Percentiles rank a stretch among this genome's conserved stretches.
phyloP scores from a whole-genome alignment of 2,113 vertebrate species.

The Myotis davidii region DNA sequence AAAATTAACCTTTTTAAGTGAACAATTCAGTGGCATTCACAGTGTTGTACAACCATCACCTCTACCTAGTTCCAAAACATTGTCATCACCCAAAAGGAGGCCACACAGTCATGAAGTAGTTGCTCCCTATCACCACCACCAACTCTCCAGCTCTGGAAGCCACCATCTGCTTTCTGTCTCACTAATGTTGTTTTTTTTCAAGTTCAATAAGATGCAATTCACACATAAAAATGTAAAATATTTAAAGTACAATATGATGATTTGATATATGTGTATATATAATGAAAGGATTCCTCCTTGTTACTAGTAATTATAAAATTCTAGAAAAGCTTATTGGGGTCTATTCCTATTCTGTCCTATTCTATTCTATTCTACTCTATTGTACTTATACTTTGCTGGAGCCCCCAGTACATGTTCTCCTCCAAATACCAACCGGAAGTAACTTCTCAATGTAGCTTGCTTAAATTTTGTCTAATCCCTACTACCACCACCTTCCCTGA shows the following conservation, averaged over 20 bases:
- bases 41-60: not conserved
- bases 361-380: not conserved
- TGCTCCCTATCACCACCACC: not conserved
- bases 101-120: not conserved
- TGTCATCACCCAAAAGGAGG: not conserved
- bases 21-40: not conserved
- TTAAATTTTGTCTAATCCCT: not conserved
- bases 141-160: not conserved
- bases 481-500: accelerated
- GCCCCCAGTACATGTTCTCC: not conserved
- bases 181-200: not conserved
- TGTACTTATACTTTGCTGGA: not conserved
- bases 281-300: not conserved
- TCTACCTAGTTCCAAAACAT: not conserved
- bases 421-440: not conserved
- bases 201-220: not conserved
- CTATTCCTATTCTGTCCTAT: not conserved
- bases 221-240: not conserved
- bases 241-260: not conserved
- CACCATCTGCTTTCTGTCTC: not conserved
- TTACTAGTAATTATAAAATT: not conserved
- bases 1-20: not conserved
- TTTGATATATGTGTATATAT: not conserved
- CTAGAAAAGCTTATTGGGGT: not conserved
- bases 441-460: not conserved